Evolutionary conservation across 2,888 invertebrate species (phyloP).

Genomic region (Lasioglossum vierecki): DNA sequence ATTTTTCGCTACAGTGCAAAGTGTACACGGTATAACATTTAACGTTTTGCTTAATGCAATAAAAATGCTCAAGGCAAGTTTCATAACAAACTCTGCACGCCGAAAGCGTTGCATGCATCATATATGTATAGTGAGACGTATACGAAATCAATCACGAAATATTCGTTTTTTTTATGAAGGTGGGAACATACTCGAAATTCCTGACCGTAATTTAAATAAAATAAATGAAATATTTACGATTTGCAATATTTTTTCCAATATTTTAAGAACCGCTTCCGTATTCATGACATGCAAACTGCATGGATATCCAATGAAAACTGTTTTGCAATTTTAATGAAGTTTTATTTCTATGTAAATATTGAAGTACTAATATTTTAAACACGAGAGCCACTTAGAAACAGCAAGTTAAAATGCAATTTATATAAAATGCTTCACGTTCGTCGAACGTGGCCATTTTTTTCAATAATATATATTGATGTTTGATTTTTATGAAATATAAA

Average conservation of each 20-base stretch:
- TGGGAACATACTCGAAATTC: neutral
- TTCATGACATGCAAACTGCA: constrained; percentile 2
- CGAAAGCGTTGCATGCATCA: constrained; percentile 5
- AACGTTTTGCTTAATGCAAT: neutral
- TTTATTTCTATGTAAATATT: constrained; percentile 9
- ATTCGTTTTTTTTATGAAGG: neutral
- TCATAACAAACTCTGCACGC: neutral
- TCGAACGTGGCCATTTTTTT: neutral
- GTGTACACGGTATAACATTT: neutral
- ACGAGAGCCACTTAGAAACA: constrained; percentile 24
- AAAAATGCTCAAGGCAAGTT: neutral
- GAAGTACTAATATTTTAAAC: constrained; percentile 40
- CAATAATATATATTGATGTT: neutral
- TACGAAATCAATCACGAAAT: neutral
- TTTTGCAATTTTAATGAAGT: neutral
- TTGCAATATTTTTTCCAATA: neutral
- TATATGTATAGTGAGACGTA: neutral
- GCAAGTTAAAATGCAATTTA: neutral
- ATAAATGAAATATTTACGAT: neutral
- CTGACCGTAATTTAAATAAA: neutral
- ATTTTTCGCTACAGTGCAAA: neutral
- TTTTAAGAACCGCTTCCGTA: neutral
- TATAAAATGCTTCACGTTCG: neutral
- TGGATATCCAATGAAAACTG: neutral
- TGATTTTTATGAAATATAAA: neutral